Evolutionary conservation across 2,888 invertebrate species (phyloP).

Genomic region (Dasysyrphus albostriatus): DNA sequence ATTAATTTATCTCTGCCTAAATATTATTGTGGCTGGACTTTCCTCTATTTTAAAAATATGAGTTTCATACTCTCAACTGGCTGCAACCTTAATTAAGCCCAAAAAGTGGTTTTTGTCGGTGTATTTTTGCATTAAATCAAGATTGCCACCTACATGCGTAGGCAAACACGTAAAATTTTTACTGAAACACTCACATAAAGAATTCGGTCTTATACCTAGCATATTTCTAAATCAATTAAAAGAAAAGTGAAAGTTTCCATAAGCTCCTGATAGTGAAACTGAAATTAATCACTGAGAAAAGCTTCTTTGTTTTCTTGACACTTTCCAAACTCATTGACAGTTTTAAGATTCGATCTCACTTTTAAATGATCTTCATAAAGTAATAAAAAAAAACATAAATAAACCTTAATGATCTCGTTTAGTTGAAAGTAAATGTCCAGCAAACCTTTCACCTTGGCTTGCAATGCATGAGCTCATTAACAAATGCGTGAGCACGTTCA

Average conservation of each 20-base stretch:
- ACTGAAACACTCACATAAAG: too few species aligned
- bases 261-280: background rate
- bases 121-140: too few species aligned
- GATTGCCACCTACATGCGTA: too few species aligned
- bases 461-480: constrained; percentile 36
- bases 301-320: background rate
- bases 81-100: too few species aligned
- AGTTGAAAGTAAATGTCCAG: constrained; percentile 29
- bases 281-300: background rate
- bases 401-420: constrained; percentile 44
- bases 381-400: background rate
- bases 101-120: too few species aligned
- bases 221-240: background rate
- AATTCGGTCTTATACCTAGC: too few species aligned
- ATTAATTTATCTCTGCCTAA: too few species aligned
- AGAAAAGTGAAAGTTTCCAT: constrained; percentile 5
- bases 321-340: constrained; percentile 13
- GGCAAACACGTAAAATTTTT: too few species aligned
- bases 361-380: constrained; percentile 11
- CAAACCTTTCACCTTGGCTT: constrained; percentile 49
- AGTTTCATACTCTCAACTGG: too few species aligned
- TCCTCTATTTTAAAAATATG: too few species aligned
- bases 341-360: constrained; percentile 15
- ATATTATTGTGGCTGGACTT: too few species aligned
- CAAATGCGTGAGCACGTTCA: constrained; percentile 47